These are phyloP conservation scores for Cremastinae sp. DNA, from an alignment of 2,888 invertebrate genomes.

Conservation along the genomic window DNA sequence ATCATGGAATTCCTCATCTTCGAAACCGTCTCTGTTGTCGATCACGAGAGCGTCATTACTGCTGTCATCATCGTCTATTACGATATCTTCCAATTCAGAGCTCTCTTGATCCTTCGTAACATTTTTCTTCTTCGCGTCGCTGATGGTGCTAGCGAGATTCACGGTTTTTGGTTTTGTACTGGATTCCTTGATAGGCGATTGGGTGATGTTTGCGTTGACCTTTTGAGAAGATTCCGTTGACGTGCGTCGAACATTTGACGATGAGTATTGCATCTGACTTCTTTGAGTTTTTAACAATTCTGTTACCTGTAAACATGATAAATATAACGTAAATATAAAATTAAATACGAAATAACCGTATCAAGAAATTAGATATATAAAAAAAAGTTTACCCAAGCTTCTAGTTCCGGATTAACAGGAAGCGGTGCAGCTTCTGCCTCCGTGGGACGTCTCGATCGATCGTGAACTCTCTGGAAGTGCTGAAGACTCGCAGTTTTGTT, in stretches of 20 bases:
- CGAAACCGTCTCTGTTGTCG: constrained; percentile 69
- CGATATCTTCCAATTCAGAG: constrained; percentile 26
- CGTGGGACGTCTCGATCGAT: constrained; percentile 78
- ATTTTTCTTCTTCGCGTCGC: constrained; percentile 38
- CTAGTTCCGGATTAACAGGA: constrained; percentile 80
- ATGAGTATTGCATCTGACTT: constrained; percentile 67
- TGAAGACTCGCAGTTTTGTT: constrained; percentile 82
- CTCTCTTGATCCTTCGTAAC: constrained; percentile 34
- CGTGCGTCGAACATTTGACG: constrained; percentile 30
- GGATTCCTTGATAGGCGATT: constrained; percentile 36
- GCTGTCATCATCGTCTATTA: constrained; percentile 60
- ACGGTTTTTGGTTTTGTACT: constrained; percentile 48
- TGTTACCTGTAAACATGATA: constrained; percentile 64
- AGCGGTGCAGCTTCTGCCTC: constrained; percentile 72
- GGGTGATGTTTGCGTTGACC: neutral
- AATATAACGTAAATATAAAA: neutral
- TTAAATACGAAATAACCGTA: neutral
- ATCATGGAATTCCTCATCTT: constrained; percentile 50
- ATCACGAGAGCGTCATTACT: constrained; percentile 66
- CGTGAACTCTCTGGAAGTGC: constrained; percentile 79
- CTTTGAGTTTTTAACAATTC: constrained; percentile 70
- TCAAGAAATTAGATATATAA: neutral
- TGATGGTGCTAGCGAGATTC: constrained; percentile 57
- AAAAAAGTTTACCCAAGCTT: constrained; percentile 81
- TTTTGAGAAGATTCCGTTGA: constrained; percentile 40